Percentiles rank a stretch among this genome's conserved stretches.
These are phyloP conservation scores for Prionace glauca DNA, from an alignment of 2,797 vertebrate genomes.

Conservation along the genomic window DNA sequence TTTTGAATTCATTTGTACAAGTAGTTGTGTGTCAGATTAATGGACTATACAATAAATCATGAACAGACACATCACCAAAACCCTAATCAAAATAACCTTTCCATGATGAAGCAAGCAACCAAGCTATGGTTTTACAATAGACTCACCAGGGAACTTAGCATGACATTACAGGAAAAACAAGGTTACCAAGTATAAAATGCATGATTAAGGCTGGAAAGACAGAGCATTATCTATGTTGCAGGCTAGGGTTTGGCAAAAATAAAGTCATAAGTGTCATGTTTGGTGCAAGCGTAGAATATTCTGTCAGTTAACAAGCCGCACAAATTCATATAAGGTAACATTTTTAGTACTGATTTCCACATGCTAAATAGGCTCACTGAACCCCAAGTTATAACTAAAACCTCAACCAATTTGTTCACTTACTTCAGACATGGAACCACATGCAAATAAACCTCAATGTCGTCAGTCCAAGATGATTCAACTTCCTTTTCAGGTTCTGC, in stretches of 20 bases:
- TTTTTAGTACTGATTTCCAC: not conserved
- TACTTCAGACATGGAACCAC: not conserved
- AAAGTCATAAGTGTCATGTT: not conserved
- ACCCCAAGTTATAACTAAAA: not conserved
- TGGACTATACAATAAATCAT: not conserved
- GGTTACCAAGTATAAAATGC: not conserved
- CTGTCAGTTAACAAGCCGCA: not conserved
- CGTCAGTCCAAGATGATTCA: not conserved
- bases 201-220: not conserved
- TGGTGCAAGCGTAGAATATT: not conserved
- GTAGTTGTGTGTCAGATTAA: not conserved
- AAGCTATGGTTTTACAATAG: not conserved
- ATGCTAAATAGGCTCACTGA: not conserved
- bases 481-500: not conserved
- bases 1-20: not conserved
- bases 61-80: not conserved
- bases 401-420: not conserved
- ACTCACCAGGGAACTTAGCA: not conserved
- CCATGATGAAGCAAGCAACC: not conserved
- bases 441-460: not conserved
- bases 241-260: not conserved
- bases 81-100: not conserved
- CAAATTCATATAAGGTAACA: not conserved
- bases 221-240: not conserved
- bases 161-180: not conserved